Evolutionary conservation across 2,113 vertebrate species (phyloP), one percentile per base, ranked within the genome.

Genomic region (Tachuris rubrigastra): DNA sequence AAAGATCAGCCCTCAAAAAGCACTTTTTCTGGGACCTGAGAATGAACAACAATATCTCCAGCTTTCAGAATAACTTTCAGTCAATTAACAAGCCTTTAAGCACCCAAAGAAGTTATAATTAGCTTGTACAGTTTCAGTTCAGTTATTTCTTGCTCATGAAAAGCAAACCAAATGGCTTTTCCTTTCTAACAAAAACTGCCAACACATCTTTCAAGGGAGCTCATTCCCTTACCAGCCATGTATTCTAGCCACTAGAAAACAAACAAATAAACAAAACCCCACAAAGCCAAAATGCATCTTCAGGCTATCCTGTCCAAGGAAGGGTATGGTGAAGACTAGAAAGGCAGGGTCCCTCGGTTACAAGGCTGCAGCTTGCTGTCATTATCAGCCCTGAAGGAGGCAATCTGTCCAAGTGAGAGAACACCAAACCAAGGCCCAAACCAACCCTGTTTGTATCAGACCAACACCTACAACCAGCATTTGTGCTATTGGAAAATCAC

Each of bases 401-500:
- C 44, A 46, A 80, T 31, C 23, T 65, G 53, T 20, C 13, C 50
- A 50, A 42, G 33, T 7, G 17, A 27, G 20, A 60, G 35, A 77
- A 55, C 33, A 73, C 6, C 39, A 25, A 55, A 66, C 31, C n/a
- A 75, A 89, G 17, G 17, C 10, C 65, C 66, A 69, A 8, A 67
- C 8, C 33, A 87, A 73, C 3, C 12, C 16, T 16, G 2, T 14
- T 39, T 23, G 22, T 23, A 35, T 73, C 0, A 2, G 42, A 47
- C 55, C 33, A 30, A 47, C 8, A 69, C 47, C 55, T 66, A 33
- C 52, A 86, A 23, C 7, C 14, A 58, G 46, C n/a, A 53, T 41
- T n/a, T 55, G 12, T 44, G 47, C 22, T 35, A 19, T 0, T 14
- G 31, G 31, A 41, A 15, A 86, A 3, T 58, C 49, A 27, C 1